Evolutionary conservation across 2,113 vertebrate genomes (phyloP).

Genomic region (Mesocricetus auratus): DNA sequence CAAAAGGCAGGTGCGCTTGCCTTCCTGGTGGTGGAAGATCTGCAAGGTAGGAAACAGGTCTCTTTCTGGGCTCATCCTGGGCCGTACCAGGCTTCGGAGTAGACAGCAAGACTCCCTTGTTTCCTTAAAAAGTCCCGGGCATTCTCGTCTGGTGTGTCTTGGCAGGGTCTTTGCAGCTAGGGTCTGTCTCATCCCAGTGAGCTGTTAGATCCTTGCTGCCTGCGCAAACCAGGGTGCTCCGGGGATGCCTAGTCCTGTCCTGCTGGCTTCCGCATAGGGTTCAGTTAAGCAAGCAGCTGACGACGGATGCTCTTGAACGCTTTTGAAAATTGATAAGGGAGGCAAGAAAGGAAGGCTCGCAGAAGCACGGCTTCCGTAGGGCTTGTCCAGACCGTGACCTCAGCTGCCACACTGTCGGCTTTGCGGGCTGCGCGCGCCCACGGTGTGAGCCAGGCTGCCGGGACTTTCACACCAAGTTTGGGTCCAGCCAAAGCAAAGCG

Average conservation of each 20-base stretch:
- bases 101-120: not conserved
- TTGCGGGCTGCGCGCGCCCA: not conserved
- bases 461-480: too few species aligned
- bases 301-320: too few species aligned
- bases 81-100: too few species aligned
- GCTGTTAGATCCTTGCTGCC: not conserved
- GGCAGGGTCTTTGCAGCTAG: not conserved
- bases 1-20: not conserved
- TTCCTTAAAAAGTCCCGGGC: not conserved
- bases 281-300: not conserved
- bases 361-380: not conserved
- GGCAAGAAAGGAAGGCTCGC: not conserved
- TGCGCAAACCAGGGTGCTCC: not conserved
- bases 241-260: fast-evolving
- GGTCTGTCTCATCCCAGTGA: not conserved
- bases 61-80: not conserved
- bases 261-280: not conserved
- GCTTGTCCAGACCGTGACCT: too few species aligned
- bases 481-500: not conserved
- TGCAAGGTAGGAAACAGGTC: not conserved
- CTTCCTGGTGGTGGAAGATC: not conserved
- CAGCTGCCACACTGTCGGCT: not conserved
- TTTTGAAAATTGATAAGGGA: not conserved
- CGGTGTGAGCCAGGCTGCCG: not conserved
- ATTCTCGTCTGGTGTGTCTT: not conserved